A percentile compares a stretch with the other conserved stretches of the same genome.
These are phyloP conservation scores for Myrmecobius fasciatus DNA, from an alignment of 2,113 vertebrate species.

Conservation along the genomic window DNA sequence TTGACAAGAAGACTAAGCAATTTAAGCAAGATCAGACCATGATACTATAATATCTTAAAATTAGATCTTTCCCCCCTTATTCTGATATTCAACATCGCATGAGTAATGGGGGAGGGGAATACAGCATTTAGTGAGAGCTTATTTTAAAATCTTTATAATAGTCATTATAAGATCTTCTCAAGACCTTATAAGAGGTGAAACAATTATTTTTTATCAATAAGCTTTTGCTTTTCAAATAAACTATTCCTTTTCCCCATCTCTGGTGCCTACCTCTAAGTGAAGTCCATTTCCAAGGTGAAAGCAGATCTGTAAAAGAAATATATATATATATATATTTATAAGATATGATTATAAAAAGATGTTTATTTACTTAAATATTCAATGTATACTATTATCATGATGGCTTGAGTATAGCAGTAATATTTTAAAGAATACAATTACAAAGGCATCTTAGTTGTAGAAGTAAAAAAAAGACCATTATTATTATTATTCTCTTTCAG, in stretches of 20 bases:
- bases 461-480: neutral
- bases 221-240: neutral
- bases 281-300: slow-evolving; percentile 82
- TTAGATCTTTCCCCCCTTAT: neutral
- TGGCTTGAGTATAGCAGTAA: neutral
- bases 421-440: neutral
- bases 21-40: neutral
- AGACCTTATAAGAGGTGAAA: neutral
- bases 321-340: neutral
- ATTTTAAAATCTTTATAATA: slow-evolving; percentile 30
- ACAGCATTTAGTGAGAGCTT: neutral
- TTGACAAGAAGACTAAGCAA: neutral
- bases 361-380: neutral
- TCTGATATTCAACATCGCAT: neutral
- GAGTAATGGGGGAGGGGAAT: neutral
- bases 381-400: neutral
- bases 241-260: neutral
- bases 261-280: slow-evolving; percentile 81
- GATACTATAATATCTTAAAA: neutral
- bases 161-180: neutral
- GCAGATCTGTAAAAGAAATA: slow-evolving; percentile 82
- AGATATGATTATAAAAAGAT: slow-evolving; percentile 39
- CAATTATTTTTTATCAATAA: neutral
- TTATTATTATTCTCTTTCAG: neutral
- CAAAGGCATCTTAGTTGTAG: neutral